These are phyloP conservation scores for Mobula birostris DNA, from an alignment of 2,113 vertebrate genomes.

Conservation along the genomic window DNA sequence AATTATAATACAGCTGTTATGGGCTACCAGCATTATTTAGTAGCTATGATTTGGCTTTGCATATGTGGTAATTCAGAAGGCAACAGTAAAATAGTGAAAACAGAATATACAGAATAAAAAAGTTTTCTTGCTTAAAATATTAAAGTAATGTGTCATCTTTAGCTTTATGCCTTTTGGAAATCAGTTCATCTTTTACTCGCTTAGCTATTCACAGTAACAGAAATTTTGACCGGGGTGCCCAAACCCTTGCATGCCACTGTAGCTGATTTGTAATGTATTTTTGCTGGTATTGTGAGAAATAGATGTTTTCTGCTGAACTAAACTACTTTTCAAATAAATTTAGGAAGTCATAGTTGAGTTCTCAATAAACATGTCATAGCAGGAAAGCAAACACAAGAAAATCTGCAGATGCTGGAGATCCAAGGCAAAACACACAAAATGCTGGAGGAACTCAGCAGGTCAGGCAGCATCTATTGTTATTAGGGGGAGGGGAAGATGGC, in stretches of 20 bases:
- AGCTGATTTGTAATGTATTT: not conserved
- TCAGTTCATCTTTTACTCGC: no score
- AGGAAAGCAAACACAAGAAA: not conserved
- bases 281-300: not conserved
- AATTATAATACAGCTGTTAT: not conserved
- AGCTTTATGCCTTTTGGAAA: no score
- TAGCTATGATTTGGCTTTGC: not conserved
- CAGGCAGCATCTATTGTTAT: no score
- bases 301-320: not conserved
- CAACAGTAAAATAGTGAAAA: not conserved
- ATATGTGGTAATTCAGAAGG: not conserved
- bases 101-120: not conserved
- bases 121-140: no score
- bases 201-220: no score
- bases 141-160: no score
- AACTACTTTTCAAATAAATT: not conserved
- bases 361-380: not conserved
- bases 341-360: not conserved
- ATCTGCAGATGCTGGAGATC: no score
- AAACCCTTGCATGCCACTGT: no score
- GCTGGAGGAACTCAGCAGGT: no score
- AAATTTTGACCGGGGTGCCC: no score
- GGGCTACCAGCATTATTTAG: not conserved
- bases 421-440: no score
- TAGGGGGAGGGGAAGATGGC: no score